Base-by-base conservation (phyloP, 2,797 vertebrate genomes). In the Xenentodon cancila region DNA sequence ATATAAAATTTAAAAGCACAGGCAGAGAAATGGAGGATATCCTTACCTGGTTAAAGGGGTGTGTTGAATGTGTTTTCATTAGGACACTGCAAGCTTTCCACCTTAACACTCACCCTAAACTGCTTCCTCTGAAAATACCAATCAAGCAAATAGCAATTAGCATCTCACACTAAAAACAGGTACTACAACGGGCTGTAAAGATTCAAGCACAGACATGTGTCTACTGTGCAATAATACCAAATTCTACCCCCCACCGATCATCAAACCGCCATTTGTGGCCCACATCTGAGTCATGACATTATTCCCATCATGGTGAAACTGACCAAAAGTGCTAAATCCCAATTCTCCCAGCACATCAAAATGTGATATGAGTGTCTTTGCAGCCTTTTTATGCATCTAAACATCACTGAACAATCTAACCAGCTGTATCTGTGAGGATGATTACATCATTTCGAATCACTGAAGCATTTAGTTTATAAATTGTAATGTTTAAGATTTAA, bases 81-180 rank as follows among this genome's bases (percentile, higher is more conserved):
- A 62, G 37, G 45, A 56, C 59, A 13, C 53, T 27, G 45, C 50
- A 17, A 9, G 15, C 44, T 55, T 51, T 68, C 69, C 46, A 6
- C 2, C 53, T 34, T 40, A 42, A 53, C 62, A 20, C 63, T 75
- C 76, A 82, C 84, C 80, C 72, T 85, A 32, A 78, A 55, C 50
- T 59, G 48, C 45, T 22, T 79, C 73, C 16, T 66, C 15, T 32
- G 21, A 47, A 15, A 53, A 40, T 51, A 66, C 64, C 53, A 63
- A 27, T 46, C 40, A 15, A n/a, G 6, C 25, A 55, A 65, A 21
- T 15, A 32, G 51, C 49, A 46, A 47, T 32, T 30, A 15, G 27
- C 18, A 5, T 27, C 30, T 57, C 20, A 50, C 44, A 46, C 32
- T 3, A 9, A 8, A 30, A 37, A 12, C 2, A 56, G 42, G 44